phyloP scores from a whole-genome alignment of 23 tunicate genomes.

The Botrylloides violaceus region DNA sequence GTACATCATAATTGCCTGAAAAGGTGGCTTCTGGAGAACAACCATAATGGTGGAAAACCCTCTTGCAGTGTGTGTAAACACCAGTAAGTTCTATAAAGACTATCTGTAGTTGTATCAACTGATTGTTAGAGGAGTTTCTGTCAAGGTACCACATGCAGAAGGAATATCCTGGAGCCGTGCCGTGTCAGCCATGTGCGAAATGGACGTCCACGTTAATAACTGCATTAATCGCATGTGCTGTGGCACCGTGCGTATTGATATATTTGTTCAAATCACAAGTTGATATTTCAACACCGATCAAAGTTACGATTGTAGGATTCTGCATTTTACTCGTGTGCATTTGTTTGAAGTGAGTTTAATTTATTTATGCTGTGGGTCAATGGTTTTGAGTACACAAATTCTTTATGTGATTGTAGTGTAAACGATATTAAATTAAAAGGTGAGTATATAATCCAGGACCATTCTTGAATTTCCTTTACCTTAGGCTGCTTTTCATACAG shows the following conservation, averaged over 20 bases:
- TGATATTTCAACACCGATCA: slow-evolving; percentile 29
- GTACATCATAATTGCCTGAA: slow-evolving; percentile 92
- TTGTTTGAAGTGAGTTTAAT: slow-evolving; percentile 46
- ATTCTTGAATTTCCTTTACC: no score
- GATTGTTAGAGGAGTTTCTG: not conserved
- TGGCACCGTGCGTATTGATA: slow-evolving; percentile 49
- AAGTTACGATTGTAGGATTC: slow-evolving; percentile 52
- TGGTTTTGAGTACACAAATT: no score
- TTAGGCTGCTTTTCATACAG: no score
- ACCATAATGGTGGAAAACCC: slow-evolving; percentile 28
- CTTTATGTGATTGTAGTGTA: no score
- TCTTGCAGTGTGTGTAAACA: slow-evolving; percentile 89
- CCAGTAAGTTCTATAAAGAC: slow-evolving; percentile 17
- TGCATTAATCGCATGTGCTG: slow-evolving; percentile 45
- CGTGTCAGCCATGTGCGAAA: slow-evolving; percentile 24
- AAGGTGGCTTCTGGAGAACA: slow-evolving; percentile 67
- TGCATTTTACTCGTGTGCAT: slow-evolving; percentile 37
- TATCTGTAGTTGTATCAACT: not conserved
- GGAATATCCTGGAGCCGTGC: slow-evolving; percentile 19
- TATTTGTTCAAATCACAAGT: slow-evolving; percentile 38
- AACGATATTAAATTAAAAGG: no score
- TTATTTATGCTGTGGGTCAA: not conserved
- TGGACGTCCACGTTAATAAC: slow-evolving; percentile 32
- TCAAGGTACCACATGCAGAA: slow-evolving; percentile 46
- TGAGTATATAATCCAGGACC: no score